Evolutionary conservation across 1,140 invertebrate genomes (phyloP).

Genomic region (Spodoptera frugiperda): DNA sequence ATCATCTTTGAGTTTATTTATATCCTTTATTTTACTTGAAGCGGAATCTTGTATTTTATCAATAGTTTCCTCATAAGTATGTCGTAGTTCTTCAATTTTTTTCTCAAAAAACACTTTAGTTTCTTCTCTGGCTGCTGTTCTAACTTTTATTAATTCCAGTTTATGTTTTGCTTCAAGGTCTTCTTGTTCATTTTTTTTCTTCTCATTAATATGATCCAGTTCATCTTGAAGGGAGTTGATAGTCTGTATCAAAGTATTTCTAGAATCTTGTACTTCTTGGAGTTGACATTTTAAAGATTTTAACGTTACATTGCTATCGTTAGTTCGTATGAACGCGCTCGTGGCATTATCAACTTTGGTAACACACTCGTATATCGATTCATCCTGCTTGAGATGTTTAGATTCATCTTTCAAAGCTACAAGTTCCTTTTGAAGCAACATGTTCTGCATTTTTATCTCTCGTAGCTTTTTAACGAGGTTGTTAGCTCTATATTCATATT

Average conservation of each 20-base stretch:
- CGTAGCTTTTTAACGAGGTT: slow-evolving; percentile 73
- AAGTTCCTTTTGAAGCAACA: slow-evolving; percentile 67
- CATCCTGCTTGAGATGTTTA: slow-evolving; percentile 44
- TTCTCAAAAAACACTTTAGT: slow-evolving; percentile 63
- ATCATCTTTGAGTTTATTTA: slow-evolving; percentile 54
- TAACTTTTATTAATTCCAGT: slow-evolving; percentile 67
- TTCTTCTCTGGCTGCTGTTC: slow-evolving; percentile 60
- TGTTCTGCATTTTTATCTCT: slow-evolving; percentile 78
- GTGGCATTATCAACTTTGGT: slow-evolving; percentile 62
- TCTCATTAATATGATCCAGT: slow-evolving; percentile 62
- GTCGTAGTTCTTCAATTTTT: slow-evolving; percentile 62
- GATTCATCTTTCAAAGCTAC: slow-evolving; percentile 62
- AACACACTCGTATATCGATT: slow-evolving; percentile 49
- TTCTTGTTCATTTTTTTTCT: slow-evolving; percentile 70
- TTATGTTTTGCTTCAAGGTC: slow-evolving; percentile 69
- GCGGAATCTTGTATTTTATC: slow-evolving; percentile 58
- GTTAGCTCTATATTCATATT: slow-evolving; percentile 63
- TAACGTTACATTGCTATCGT: slow-evolving; percentile 58
- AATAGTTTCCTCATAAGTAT: slow-evolving; percentile 61
- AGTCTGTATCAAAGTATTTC: slow-evolving; percentile 66
- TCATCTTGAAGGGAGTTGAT: slow-evolving; percentile 66
- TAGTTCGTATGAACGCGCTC: slow-evolving; percentile 52
- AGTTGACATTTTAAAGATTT: slow-evolving; percentile 65
- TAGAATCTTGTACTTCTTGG: slow-evolving; percentile 66
- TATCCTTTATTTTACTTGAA: slow-evolving; percentile 54